These are phyloP conservation scores for Scopus umbretta DNA, from an alignment of 2,113 vertebrate species.

Conservation along the genomic window DNA sequence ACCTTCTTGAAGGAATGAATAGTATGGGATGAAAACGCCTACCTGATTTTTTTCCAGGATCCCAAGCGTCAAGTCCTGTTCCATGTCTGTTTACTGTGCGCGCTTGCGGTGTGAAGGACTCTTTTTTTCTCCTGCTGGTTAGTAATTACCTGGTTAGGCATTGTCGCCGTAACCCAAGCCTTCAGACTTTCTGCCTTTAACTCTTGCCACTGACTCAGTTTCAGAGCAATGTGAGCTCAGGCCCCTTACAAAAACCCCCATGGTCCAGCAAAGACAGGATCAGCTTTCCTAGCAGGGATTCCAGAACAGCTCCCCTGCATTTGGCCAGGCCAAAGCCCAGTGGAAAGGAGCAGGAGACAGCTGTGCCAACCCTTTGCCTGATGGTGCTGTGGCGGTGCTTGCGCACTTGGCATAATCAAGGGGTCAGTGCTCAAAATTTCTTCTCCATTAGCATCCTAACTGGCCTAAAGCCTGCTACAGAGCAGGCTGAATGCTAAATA, in stretches of 20 bases:
- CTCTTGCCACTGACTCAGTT: neutral
- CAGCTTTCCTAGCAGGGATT: neutral
- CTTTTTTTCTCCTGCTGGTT: neutral
- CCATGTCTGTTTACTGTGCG: neutral
- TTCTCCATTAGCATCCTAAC: neutral
- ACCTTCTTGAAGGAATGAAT: neutral
- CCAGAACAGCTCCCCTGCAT: neutral
- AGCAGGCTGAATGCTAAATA: neutral
- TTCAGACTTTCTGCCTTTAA: neutral
- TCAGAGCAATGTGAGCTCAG: neutral
- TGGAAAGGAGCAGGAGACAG: neutral
- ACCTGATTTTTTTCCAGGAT: neutral
- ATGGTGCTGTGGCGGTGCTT: accelerated
- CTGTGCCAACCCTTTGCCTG: neutral
- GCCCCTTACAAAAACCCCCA: neutral
- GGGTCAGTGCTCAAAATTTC: neutral
- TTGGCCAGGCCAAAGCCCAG: neutral
- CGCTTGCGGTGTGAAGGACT: neutral
- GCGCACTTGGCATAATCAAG: neutral
- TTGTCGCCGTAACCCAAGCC: neutral
- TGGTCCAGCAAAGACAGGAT: neutral
- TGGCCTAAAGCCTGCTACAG: neutral
- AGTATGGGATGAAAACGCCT: neutral
- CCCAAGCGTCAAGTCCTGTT: neutral
- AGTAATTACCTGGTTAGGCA: neutral